Base-by-base conservation (phyloP, 2,888 invertebrate genomes). In the Theretra japonica region DNA sequence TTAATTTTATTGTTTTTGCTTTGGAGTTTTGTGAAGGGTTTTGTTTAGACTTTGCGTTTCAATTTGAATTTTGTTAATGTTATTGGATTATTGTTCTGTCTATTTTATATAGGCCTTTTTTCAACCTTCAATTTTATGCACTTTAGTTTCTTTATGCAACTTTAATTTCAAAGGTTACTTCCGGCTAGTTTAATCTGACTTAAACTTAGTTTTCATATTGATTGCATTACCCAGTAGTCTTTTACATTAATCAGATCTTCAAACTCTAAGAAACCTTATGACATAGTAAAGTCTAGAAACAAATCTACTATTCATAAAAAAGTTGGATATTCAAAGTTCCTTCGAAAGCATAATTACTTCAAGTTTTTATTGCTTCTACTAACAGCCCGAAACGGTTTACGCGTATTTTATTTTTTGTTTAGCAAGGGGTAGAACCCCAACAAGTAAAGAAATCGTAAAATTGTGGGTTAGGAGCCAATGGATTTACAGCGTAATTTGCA, bases 371-470 rank as follows among this genome's bases (percentile, higher is more conserved):
- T 70, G 70, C 72, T 62, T 70, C 56, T 56, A 53, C 53, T 56
- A 56, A 56, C 50, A 72, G 75, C 72, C 71, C 72, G 73, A 59
- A 75, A 65, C 75, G 74, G 72, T 75, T 75, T 70, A 74, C 68
- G 73, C 73, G 73, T 74, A 73, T 79, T 77, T 79, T 77, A 78
- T 78, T 80, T 79, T 77, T 79, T 77, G 76, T 79, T 79, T 78
- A 77, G 77, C 75, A 75, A 76, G 73, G 75, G 75, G 73, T 75
- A 48, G 69, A 77, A 78, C 75, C 75, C 74, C 73, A 75, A 75
- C 50, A 41, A 25, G 71, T 71, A 68, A 68, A 33, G 28, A 59
- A 48, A 50, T 25, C 58, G 41, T 41, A 41, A 41, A 41, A 41
- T 41, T 41, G 68, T 59, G 48, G 48, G 73, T 76, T 78, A 79